phyloP scores from a whole-genome alignment of 2,113 vertebrate genomes.

The Redunca redunca region DNA sequence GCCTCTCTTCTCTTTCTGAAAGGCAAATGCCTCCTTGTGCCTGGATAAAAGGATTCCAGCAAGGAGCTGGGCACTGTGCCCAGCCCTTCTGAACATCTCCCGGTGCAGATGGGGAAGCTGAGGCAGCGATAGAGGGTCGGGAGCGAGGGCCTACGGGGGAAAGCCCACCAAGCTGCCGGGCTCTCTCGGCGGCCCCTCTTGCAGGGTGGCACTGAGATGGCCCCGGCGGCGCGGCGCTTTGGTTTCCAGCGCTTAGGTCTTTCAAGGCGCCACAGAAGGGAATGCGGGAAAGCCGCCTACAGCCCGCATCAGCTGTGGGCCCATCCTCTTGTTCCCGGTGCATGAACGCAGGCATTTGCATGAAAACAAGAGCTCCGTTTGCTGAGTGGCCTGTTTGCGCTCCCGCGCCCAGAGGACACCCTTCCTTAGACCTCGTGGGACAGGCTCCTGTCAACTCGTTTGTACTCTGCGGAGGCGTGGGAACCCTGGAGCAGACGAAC shows the following conservation, averaged over 20 bases:
- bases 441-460: not conserved
- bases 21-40: not conserved
- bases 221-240: not conserved
- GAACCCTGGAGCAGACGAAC: not conserved
- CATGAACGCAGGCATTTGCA: conserved; percentile 3
- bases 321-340: not conserved
- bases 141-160: too few species aligned
- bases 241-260: not conserved
- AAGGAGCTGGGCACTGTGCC: not conserved
- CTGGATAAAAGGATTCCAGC: not conserved
- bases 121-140: not conserved
- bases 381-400: not conserved
- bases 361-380: not conserved
- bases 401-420: not conserved
- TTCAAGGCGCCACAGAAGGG: not conserved
- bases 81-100: not conserved
- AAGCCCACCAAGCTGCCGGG: not conserved
- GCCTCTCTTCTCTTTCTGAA: not conserved
- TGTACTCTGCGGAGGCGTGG: not conserved
- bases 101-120: not conserved
- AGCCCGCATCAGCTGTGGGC: not conserved
- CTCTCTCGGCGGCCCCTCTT: not conserved
- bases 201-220: not conserved
- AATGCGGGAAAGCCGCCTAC: not conserved
- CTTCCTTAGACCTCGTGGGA: not conserved